These are phyloP conservation scores for Pyrgilauda ruficollis DNA, from an alignment of 2,113 vertebrate genomes.

Conservation along the genomic window DNA sequence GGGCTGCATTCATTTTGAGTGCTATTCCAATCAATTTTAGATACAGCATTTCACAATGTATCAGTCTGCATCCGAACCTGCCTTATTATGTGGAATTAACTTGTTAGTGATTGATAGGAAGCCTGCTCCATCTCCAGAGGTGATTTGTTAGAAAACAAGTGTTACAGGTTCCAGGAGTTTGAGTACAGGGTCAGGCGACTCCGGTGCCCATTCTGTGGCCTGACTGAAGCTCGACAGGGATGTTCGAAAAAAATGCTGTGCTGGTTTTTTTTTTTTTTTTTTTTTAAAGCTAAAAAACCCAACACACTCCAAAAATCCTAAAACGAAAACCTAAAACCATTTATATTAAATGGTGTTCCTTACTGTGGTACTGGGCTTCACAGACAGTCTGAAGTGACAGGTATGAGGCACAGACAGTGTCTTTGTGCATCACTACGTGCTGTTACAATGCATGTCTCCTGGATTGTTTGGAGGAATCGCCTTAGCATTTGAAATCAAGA, in stretches of 20 bases:
- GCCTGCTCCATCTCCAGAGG: conserved; percentile 70
- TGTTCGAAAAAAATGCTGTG: background rate
- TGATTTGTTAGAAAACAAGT: conserved; percentile 80
- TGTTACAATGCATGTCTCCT: background rate
- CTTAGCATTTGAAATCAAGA: background rate
- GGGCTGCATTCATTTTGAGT: conserved; percentile 80
- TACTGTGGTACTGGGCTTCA: background rate
- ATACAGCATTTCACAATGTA: conserved; percentile 75
- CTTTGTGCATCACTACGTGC: background rate
- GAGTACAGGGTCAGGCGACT: conserved; percentile 31
- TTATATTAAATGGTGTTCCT: background rate
- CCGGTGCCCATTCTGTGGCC: conserved; percentile 23
- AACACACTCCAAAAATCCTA: background rate
- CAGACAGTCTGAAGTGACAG: background rate
- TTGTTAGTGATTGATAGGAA: conserved; percentile 82
- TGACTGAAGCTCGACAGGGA: conserved; percentile 11
- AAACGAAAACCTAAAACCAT: background rate
- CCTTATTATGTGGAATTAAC: conserved; percentile 85
- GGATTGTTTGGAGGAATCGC: background rate
- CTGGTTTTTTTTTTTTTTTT: background rate
- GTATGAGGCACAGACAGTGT: background rate
- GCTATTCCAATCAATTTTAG: conserved; percentile 82
- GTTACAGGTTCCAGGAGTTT: conserved; percentile 62
- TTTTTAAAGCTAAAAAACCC: background rate
- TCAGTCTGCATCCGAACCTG: conserved; percentile 76